Conservation (phyloP, 2,888 invertebrate species). For the Pachydiplax longipennis region DNA sequence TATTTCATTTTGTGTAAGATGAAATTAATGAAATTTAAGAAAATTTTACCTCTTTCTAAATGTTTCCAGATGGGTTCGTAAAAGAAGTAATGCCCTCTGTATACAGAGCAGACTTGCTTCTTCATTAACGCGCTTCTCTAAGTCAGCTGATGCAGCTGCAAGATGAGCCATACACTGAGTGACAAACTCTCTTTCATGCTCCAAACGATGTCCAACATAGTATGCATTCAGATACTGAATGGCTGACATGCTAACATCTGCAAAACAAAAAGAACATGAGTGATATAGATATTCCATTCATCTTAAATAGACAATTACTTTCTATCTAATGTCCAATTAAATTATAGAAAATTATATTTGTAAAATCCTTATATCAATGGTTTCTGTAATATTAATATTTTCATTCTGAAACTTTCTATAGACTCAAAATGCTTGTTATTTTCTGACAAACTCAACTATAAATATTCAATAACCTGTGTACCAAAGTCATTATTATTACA, state of each 20-base stretch:
- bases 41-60: slow-evolving; percentile 76
- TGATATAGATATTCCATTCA: background rate
- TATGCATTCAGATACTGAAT: slow-evolving; percentile 94
- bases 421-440: too few species aligned
- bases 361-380: too few species aligned
- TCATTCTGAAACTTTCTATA: too few species aligned
- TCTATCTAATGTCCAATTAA: too few species aligned
- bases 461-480: too few species aligned
- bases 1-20: too few species aligned
- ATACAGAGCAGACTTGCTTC: slow-evolving; percentile 88
- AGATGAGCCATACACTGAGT: slow-evolving; percentile 92
- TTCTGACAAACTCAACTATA: too few species aligned
- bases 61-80: slow-evolving; percentile 93
- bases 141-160: slow-evolving; percentile 80
- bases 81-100: slow-evolving; percentile 84
- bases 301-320: too few species aligned
- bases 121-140: slow-evolving; percentile 65
- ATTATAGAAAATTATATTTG: too few species aligned
- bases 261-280: slow-evolving; percentile 42
- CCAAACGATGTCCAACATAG: slow-evolving; percentile 90
- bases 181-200: slow-evolving; percentile 92
- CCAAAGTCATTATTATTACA: too few species aligned
- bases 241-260: slow-evolving; percentile 91
- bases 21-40: background rate
- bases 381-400: too few species aligned